Evolutionary conservation across 2,888 invertebrate species (phyloP), one percentile per base, ranked within the genome.

Genomic region (Lasioglossum oenotherae): DNA sequence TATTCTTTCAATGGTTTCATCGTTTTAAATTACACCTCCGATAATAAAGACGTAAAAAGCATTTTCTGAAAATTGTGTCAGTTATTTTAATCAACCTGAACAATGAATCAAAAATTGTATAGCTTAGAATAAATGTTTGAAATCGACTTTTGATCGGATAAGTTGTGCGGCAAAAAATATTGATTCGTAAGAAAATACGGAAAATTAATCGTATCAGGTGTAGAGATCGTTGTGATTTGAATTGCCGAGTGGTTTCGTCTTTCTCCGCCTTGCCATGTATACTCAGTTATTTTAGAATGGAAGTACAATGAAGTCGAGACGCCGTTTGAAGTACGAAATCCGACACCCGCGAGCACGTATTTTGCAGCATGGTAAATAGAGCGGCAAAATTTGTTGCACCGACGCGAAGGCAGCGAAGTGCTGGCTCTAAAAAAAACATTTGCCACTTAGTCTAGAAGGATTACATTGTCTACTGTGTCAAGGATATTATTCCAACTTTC

Each of bases 361-460:
- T 82, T 89, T 84, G 67, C 69, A 53, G 64, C 46, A 71, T 12
- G 44, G 77, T 53, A 87, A 89, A 87, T 81, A 78, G 77, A 87
- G 84, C 84, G 86, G 78, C 75, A 83, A 83, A 64, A 73, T 74
- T 73, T 73, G 67, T 79, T 72, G 67, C 49, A 60, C 38, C 38
- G 69, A 67, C 27, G 16, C 64, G 46, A 74, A 49, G n/a, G 8
- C 75, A 49, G 78, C 69, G 69, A 69, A 69, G 35, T 60, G 60
- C 35, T 49, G 10, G 2, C 6, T 23, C 19, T 8, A 77, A 74
- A 80, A 80, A 80, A 80, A 77, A 76, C 5, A 57, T 71, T 69
- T 31, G 74, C 57, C 35, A 74, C 67, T 80, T 64, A 71, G 71
- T 74, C 74, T 49, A 27, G 46, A 49, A 72, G 41, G 57, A 67